phyloP scores from a whole-genome alignment of 2,888 invertebrate species.

The Macrophya alboannulata region DNA sequence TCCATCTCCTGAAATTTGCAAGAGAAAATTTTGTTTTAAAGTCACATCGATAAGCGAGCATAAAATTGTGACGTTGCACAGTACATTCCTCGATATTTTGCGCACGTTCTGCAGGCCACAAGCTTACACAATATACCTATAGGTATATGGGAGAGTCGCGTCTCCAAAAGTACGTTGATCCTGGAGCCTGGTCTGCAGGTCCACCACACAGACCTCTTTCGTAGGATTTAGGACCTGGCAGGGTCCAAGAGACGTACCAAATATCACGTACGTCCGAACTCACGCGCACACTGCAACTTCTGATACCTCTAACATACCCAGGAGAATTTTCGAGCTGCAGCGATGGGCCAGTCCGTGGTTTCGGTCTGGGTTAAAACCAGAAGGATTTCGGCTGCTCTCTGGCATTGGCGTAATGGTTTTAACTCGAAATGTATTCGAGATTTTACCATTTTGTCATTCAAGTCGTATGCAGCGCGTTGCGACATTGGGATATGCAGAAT shows the following conservation, averaged over 20 bases:
- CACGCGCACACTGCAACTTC: conserved; percentile 8
- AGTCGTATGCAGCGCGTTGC: too few species aligned
- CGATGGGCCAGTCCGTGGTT: background rate
- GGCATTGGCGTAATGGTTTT: conserved; percentile 39
- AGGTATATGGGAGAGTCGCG: conserved; percentile 19
- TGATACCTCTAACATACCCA: background rate
- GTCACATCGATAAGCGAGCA: background rate
- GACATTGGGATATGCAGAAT: background rate
- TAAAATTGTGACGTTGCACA: conserved; percentile 15
- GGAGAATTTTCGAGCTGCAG: conserved; percentile 48
- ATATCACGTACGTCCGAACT: background rate
- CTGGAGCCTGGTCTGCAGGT: conserved; percentile 32
- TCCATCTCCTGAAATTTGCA: background rate
- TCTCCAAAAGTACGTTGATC: conserved; percentile 54
- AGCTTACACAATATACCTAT: conserved; percentile 11
- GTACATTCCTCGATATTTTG: conserved; percentile 6
- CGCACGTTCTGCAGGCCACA: background rate
- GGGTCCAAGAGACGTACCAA: conserved; percentile 14
- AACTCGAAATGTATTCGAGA: background rate
- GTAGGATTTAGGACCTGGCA: conserved; percentile 40
- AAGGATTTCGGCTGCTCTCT: conserved; percentile 44
- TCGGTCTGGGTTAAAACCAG: conserved; percentile 39
- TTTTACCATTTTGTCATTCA: background rate
- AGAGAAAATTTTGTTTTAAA: background rate
- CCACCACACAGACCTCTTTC: conserved; percentile 20